Percentiles rank a stretch among this genome's conserved stretches.
phyloP scores from a whole-genome alignment of 2,888 invertebrate genomes.

The Rotaria macrura region DNA sequence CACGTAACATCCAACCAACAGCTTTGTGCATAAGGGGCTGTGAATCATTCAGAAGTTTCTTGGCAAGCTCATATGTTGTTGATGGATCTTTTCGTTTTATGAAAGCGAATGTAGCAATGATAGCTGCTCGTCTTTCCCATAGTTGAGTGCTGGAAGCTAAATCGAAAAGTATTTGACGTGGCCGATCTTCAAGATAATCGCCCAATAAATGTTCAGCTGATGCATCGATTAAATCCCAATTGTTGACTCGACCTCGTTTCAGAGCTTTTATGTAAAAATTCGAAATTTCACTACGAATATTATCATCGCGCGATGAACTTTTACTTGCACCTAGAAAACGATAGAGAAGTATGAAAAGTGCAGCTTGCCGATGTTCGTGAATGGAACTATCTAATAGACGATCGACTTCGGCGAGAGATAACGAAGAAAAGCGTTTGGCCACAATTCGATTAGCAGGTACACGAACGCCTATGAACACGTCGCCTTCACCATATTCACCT shows the following conservation, averaged over 20 bases:
- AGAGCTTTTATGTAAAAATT: not conserved
- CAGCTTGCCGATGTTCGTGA: slow-evolving; percentile 16
- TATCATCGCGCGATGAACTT: not conserved
- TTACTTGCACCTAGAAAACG: not conserved
- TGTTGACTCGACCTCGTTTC: not conserved
- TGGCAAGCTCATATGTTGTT: not conserved
- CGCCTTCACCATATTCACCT: slow-evolving; percentile 14
- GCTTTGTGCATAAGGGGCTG: slow-evolving; percentile 17
- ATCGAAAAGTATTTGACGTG: not conserved
- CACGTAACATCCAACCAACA: slow-evolving; percentile 18
- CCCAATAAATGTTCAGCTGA: slow-evolving; percentile 9
- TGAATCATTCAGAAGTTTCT: not conserved
- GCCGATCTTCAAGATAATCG: not conserved
- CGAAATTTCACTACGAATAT: not conserved
- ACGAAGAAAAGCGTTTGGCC: not conserved
- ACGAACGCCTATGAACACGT: slow-evolving; percentile 13
- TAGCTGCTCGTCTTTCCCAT: slow-evolving; percentile 17
- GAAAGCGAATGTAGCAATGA: not conserved
- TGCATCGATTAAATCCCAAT: slow-evolving; percentile 19
- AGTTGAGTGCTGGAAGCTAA: slow-evolving; percentile 7
- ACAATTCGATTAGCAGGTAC: not conserved
- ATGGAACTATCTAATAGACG: not conserved
- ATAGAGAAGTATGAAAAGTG: not conserved
- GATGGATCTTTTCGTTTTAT: slow-evolving; percentile 2
- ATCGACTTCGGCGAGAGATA: not conserved